These are phyloP conservation scores for Moxostoma hubbsi DNA, from an alignment of 2,797 vertebrate species.

Conservation along the genomic window DNA sequence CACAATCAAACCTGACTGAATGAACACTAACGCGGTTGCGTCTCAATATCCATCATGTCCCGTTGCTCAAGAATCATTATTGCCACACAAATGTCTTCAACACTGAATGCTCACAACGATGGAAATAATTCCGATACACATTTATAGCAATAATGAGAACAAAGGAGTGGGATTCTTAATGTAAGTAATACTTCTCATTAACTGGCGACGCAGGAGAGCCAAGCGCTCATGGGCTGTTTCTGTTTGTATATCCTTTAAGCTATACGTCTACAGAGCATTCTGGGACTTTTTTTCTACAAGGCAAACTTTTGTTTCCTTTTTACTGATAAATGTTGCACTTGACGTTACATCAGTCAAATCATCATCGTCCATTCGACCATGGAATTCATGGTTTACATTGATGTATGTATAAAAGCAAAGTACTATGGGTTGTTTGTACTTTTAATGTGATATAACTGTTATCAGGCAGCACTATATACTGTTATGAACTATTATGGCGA, in stretches of 20 bases:
- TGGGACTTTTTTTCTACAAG: constrained; percentile 36
- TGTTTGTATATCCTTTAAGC: constrained; percentile 24
- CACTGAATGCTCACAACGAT: constrained; percentile 39
- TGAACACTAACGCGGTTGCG: neutral
- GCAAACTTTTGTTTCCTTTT: constrained; percentile 28
- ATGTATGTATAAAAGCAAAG: constrained; percentile 20
- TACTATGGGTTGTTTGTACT: constrained; percentile 45
- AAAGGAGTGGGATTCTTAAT: constrained; percentile 28
- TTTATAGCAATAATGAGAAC: constrained; percentile 60
- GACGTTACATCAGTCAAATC: constrained; percentile 38
- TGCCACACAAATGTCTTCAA: constrained; percentile 37
- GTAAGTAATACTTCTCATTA: constrained; percentile 48
- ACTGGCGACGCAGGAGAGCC: constrained; percentile 11
- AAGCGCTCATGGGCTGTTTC: constrained; percentile 13
- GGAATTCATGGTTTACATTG: constrained; percentile 29
- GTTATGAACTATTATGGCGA: constrained; percentile 37
- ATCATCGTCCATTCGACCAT: constrained; percentile 24
- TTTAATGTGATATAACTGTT: constrained; percentile 51
- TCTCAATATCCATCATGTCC: constrained; percentile 27
- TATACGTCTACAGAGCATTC: constrained; percentile 47
- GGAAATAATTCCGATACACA: constrained; percentile 20
- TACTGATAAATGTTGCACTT: constrained; percentile 50
- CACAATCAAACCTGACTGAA: neutral
- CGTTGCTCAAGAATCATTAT: constrained; percentile 55
- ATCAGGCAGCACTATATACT: constrained; percentile 51